These are phyloP conservation scores for Anoplolepis gracilipes DNA, from an alignment of 1,140 invertebrate genomes.

Conservation along the genomic window DNA sequence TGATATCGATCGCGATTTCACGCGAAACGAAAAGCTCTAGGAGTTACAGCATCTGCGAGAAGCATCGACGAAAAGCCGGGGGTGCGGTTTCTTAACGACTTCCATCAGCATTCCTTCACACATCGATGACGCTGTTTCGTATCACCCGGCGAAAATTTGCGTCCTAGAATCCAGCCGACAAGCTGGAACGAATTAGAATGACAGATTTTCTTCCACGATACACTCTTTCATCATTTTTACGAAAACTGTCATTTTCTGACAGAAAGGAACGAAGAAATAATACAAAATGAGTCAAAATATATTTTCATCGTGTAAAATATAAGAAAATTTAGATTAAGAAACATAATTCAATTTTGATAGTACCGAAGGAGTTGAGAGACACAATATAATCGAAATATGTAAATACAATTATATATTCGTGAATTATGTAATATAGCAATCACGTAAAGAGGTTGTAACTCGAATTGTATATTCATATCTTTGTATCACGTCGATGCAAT, in stretches of 20 bases:
- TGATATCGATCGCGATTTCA: slow-evolving; percentile 45
- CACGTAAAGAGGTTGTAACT: not conserved
- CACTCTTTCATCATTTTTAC: not conserved
- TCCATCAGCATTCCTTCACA: slow-evolving; percentile 67
- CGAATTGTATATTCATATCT: not conserved
- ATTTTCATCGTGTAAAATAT: not conserved
- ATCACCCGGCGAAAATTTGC: slow-evolving; percentile 37
- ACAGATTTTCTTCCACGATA: slow-evolving; percentile 21
- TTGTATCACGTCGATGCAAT: not conserved
- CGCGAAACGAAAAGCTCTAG: not conserved
- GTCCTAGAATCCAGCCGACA: slow-evolving; percentile 11
- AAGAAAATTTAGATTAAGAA: not conserved
- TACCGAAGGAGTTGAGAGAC: not conserved
- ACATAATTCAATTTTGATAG: not conserved
- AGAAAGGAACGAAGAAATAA: not conserved
- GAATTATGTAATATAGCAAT: not conserved
- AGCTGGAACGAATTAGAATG: slow-evolving; percentile 1
- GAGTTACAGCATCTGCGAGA: slow-evolving; percentile 10
- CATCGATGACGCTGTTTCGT: slow-evolving; percentile 45
- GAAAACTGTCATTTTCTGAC: not conserved
- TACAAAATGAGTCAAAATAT: not conserved
- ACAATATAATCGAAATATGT: not conserved
- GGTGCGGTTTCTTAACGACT: slow-evolving; percentile 57
- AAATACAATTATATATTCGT: not conserved
- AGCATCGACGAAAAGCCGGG: not conserved